Evolutionary conservation across 2,797 vertebrate species (phyloP), one percentile per base, ranked within the genome.

Genomic region (Acipenser ruthenus): DNA sequence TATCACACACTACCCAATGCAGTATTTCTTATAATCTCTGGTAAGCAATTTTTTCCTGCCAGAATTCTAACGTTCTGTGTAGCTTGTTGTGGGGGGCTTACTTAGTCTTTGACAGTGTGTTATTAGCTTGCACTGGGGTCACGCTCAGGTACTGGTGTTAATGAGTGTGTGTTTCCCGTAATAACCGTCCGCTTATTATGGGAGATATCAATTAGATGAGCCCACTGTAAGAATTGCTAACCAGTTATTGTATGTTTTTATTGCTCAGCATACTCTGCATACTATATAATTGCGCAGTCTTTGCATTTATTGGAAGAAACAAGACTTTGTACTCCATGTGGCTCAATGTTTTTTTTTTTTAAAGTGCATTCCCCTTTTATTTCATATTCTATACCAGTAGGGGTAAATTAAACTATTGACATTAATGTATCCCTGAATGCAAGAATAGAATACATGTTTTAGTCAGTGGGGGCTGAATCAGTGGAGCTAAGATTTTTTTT

Each of bases 261-360:
- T 85, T 86, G 84, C 81, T 89, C 81, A 66, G 75, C 72, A 68
- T 56, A 75, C 71, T 72, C 70, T 75, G 73, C 73, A 76, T 78
- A 79, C 77, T 69, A 70, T 55, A 74, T 71, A 77, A 79, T 72
- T 79, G 75, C 71, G 79, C 74, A 70, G 48, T 63, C 71, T 77
- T 70, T 78, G 72, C 71, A 67, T 73, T 66, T 80, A 67, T 75
- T 64, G 75, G 76, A 82, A 80, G 71, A 82, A 72, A 77, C 70
- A 18, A 78, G 18, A 70, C 74, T 81, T 69, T 74, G 74, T 82
- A 78, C 12, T 51, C 47, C 55, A 50, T 63, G 66, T 47, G 13
- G 56, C 61, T 56, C 50, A 65, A 55, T 67, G 8, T 10, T 6
- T 23, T 64, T 1, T 18, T 18, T 53, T 52, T 18, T 51, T 12